phyloP scores from a whole-genome alignment of 2,888 invertebrate genomes.

The Erebia aethiops region DNA sequence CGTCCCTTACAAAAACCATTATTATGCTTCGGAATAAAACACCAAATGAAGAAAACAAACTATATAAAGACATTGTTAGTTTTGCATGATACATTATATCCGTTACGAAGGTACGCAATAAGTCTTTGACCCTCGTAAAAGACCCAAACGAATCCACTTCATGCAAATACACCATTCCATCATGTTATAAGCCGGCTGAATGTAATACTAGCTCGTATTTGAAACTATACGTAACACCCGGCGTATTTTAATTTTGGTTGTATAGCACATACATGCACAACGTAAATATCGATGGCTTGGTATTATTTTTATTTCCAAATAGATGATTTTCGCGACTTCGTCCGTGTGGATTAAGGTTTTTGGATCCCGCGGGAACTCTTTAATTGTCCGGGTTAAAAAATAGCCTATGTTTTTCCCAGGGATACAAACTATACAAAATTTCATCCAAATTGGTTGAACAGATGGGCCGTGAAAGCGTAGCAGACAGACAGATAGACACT shows the following conservation, averaged over 20 bases:
- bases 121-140: constrained; percentile 35
- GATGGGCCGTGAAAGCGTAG: no score
- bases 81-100: constrained; percentile 14
- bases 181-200: constrained; percentile 28
- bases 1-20: neutral
- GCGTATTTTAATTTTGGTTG: constrained; percentile 29
- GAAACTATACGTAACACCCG: constrained; percentile 21
- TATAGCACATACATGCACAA: constrained; percentile 12
- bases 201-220: constrained; percentile 23
- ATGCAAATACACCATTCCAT: constrained; percentile 32
- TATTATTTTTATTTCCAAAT: constrained; percentile 13
- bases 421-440: no score
- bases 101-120: constrained; percentile 12
- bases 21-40: neutral
- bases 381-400: no score
- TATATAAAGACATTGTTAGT: constrained; percentile 14
- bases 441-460: no score
- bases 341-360: no score
- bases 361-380: no score
- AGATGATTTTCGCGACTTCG: no score
- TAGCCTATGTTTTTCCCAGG: no score
- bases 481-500: no score
- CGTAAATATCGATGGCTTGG: constrained; percentile 25
- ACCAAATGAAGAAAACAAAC: neutral
- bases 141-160: constrained; percentile 25